Percentiles rank a stretch among this genome's conserved stretches.
These are phyloP conservation scores for Charanyca ferruginea DNA, from an alignment of 2,888 invertebrate genomes.

Conservation along the genomic window DNA sequence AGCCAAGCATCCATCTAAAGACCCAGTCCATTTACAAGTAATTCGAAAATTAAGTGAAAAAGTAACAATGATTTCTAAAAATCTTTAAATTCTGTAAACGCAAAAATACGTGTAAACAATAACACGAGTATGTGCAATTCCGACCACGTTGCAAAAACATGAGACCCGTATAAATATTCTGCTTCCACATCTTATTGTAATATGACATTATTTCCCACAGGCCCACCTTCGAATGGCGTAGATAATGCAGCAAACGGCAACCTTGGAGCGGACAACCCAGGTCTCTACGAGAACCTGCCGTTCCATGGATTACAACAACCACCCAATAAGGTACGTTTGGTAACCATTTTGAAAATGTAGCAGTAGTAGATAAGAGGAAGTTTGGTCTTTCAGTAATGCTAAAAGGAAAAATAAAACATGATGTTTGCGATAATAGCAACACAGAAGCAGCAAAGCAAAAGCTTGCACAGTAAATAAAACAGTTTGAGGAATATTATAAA, in stretches of 20 bases:
- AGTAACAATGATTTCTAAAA: neutral
- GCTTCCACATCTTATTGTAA: conserved; percentile 12
- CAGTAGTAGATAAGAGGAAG: neutral
- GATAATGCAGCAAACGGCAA: conserved; percentile 92
- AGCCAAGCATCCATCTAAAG: neutral
- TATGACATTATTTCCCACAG: conserved; percentile 66
- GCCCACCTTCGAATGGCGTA: conserved; percentile 91
- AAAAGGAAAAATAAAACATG: neutral
- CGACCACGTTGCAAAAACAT: neutral
- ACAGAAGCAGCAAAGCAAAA: neutral
- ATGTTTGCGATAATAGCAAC: neutral
- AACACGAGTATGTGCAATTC: neutral
- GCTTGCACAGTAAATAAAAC: too few relatives aligned
- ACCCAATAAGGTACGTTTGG: conserved; percentile 96
- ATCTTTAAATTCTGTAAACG: neutral
- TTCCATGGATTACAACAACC: conserved; percentile 98
- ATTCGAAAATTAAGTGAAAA: neutral
- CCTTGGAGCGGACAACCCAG: conserved; percentile 94
- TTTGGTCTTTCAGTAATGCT: conserved; percentile 36
- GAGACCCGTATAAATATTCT: neutral
- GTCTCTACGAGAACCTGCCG: conserved; percentile 98
- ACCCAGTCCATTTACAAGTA: neutral
- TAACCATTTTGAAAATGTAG: neutral
- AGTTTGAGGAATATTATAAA: too few relatives aligned
- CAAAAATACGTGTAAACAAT: too few relatives aligned